Evolutionary conservation across 2,797 vertebrate genomes (phyloP), one percentile per base, ranked within the genome.

Genomic region (Mergus octosetaceus): DNA sequence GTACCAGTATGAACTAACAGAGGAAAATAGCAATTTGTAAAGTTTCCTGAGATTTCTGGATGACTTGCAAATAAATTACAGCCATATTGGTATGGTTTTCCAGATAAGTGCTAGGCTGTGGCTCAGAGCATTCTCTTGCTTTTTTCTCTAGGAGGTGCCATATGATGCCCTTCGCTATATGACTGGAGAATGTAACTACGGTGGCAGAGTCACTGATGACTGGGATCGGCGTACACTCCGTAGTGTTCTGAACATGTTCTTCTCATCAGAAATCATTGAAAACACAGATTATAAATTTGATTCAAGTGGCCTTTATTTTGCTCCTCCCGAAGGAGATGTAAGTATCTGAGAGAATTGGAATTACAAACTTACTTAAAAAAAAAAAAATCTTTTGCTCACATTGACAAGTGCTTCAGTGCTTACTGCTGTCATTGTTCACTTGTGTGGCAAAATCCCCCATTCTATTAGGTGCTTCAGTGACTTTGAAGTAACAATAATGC

Each of bases 121-220:
- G 66, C 54, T 81, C 66, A 76, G 25, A 56, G 53, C 21, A 7
- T 7, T n/a, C 12, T 28, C 45, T 60, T 47, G 16, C 9, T 22
- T 51, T 89, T 36, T n/a, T 89, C 53, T 45, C 43, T 36, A 99
- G 99, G 98, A 99, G 3, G 98, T 99, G 43, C 99, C 98, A 0
- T 98, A 98, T 14, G 98, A 98, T 16, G 99, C 99, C 13, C 77
- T 99, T 47, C 95, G 97, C 51, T 99, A 99, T 85, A 98, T 98
- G 98, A 99, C 98, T 0, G 98, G 98, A 2, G 99, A 99, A 89
- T 99, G 99, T 81, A 99, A 98, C 93, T 99, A 99, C 0, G 98
- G 99, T 13, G 99, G 99, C 80, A 97, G 98, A 8, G 98, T 99
- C 93, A 99, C 98, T 0, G 99, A 99, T 4, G 98, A 98, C 97